phyloP scores from a whole-genome alignment of 2,888 invertebrate genomes.

The Drosophila gaucha region DNA sequence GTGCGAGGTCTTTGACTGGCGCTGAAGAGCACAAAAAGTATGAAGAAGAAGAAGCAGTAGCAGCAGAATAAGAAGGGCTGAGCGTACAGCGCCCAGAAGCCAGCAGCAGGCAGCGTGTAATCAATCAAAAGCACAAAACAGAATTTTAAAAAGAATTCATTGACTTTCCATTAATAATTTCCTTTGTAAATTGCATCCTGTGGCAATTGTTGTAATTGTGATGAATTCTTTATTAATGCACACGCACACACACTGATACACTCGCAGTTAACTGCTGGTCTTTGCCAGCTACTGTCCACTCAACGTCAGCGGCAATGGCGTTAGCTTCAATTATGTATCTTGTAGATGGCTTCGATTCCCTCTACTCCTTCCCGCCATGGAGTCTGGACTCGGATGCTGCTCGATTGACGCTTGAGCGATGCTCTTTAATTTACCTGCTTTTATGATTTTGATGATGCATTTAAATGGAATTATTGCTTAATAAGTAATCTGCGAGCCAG shows the following conservation, averaged over 20 bases:
- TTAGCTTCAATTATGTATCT: slow-evolving; percentile 67
- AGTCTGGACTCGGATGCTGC: slow-evolving; percentile 18
- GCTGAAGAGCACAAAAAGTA: slow-evolving; percentile 52
- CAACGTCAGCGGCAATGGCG: slow-evolving; percentile 44
- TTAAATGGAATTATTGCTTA: slow-evolving; percentile 61
- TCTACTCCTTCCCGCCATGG: slow-evolving; percentile 2
- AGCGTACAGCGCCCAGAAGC: slow-evolving; percentile 29
- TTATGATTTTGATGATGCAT: slow-evolving; percentile 62
- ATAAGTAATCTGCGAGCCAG: slow-evolving; percentile 16
- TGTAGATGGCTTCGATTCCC: slow-evolving; percentile 29
- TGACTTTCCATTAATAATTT: slow-evolving; percentile 83
- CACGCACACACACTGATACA: slow-evolving; percentile 4
- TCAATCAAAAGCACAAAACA: slow-evolving; percentile 73
- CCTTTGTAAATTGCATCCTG: slow-evolving; percentile 77
- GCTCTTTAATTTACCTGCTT: slow-evolving; percentile 46
- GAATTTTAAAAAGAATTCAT: slow-evolving; percentile 80
- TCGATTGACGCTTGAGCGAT: slow-evolving; percentile 56
- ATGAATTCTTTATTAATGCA: slow-evolving; percentile 77
- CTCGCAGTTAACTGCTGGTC: slow-evolving; percentile 5
- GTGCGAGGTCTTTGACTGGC: slow-evolving; percentile 77
- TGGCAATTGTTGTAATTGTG: slow-evolving; percentile 81
- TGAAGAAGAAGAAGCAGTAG: slow-evolving; percentile 13
- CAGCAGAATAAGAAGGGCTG: background rate
- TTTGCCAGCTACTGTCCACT: slow-evolving; percentile 54
- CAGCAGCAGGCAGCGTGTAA: slow-evolving; percentile 53